phyloP scores from a whole-genome alignment of 1,140 invertebrate species.

The Neoseiulus cucumeris region DNA sequence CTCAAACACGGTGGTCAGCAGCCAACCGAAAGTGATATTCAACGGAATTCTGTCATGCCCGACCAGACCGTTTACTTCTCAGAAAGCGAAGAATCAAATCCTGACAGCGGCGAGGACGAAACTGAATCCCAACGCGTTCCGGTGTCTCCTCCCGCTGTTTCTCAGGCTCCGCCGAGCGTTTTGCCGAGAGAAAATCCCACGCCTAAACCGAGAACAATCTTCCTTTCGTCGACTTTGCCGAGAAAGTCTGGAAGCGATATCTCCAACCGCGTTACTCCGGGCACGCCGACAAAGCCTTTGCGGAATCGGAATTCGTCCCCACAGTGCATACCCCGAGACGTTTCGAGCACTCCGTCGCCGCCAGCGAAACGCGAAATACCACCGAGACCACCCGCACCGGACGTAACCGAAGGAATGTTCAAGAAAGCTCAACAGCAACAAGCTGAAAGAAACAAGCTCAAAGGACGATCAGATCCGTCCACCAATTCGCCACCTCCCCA shows the following conservation, averaged over 20 bases:
- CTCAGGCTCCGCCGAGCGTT: neutral
- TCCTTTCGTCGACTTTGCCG: slow-evolving; percentile 6
- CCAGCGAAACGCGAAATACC: neutral
- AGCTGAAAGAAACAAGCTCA: slow-evolving; percentile 7
- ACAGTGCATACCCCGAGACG: no score
- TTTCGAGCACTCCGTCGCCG: neutral
- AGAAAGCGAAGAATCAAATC: slow-evolving; percentile 6
- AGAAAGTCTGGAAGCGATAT: neutral
- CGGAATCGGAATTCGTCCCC: neutral
- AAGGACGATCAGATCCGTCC: neutral
- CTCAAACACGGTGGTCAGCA: neutral
- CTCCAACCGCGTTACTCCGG: neutral
- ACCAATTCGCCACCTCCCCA: neutral
- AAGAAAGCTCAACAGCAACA: slow-evolving; percentile 6
- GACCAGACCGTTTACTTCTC: slow-evolving; percentile 4
- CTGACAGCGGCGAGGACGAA: slow-evolving; percentile 5
- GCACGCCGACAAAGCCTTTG: neutral
- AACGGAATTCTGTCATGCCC: slow-evolving; percentile 6
- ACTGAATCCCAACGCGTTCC: neutral
- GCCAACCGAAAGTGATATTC: neutral
- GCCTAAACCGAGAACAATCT: neutral
- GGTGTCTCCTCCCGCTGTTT: no score
- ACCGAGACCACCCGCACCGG: neutral
- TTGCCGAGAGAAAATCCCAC: neutral
- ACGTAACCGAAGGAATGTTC: slow-evolving; percentile 3